A percentile compares a stretch with the other conserved stretches of the same genome.
phyloP scores from a whole-genome alignment of 2,888 invertebrate genomes.

The Hydrotaea cyrtoneurina region DNA sequence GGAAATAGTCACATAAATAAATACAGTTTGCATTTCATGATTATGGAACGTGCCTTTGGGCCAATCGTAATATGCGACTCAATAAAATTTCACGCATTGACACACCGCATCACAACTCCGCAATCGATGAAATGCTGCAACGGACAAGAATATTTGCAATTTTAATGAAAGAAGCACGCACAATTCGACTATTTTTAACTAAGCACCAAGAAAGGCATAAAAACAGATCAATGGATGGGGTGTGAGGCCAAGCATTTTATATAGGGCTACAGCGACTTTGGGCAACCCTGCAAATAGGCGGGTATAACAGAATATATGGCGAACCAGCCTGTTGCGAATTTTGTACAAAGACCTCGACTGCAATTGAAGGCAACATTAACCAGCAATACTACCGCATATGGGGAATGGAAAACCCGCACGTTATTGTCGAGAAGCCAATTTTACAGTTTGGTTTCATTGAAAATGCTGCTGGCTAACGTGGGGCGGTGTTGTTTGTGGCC shows the following conservation, averaged over 20 bases:
- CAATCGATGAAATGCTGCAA: conserved; percentile 19
- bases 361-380: too few relatives aligned
- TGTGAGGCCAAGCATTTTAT: neutral
- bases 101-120: conserved; percentile 50
- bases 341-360: too few relatives aligned
- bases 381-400: too few relatives aligned
- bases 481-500: too few relatives aligned
- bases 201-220: conserved; percentile 18
- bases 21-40: conserved; percentile 38
- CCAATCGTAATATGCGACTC: conserved; percentile 62
- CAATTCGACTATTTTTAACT: conserved; percentile 61
- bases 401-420: too few relatives aligned
- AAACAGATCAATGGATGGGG: neutral
- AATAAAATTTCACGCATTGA: conserved; percentile 66
- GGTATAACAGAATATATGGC: too few relatives aligned
- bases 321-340: too few relatives aligned
- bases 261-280: neutral
- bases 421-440: too few relatives aligned
- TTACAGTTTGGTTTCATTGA: too few relatives aligned
- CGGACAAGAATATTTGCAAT: conserved; percentile 47
- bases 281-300: neutral
- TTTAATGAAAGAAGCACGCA: conserved; percentile 60
- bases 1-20: conserved; percentile 30
- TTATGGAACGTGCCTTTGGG: conserved; percentile 58
- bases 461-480: too few relatives aligned